A percentile compares a stretch with the other conserved stretches of the same genome.
These are phyloP conservation scores for Siderastrea radians DNA, from an alignment of 92 coral and sea anemone species.

Conservation along the genomic window DNA sequence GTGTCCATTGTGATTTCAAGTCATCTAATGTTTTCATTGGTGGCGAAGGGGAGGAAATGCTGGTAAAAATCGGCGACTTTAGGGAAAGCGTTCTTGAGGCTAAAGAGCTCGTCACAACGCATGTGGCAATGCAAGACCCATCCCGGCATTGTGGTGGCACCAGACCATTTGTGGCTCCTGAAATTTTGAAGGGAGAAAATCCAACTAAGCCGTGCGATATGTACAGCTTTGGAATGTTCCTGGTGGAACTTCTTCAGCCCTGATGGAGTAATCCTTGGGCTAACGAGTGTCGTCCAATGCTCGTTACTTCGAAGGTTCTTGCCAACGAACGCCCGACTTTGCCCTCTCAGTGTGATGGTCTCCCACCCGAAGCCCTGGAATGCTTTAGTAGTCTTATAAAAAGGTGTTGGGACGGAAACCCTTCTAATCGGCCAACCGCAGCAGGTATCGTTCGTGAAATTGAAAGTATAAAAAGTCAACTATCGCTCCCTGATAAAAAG, in stretches of 20 bases:
- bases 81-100: constrained; percentile 36
- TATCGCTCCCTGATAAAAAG: background rate
- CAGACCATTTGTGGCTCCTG: constrained; percentile 59
- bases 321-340: constrained; percentile 35
- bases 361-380: background rate
- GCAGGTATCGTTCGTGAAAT: constrained; percentile 18
- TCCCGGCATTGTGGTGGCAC: constrained; percentile 25
- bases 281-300: constrained; percentile 21
- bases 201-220: constrained; percentile 38
- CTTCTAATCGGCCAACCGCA: constrained; percentile 12
- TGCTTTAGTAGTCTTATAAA: constrained; percentile 1
- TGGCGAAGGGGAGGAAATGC: constrained; percentile 24
- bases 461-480: background rate
- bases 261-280: constrained; percentile 50
- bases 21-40: constrained; percentile 48
- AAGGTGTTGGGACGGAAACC: constrained; percentile 22
- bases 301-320: constrained; percentile 21
- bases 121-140: constrained; percentile 27
- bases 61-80: constrained; percentile 60
- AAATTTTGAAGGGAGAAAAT: constrained; percentile 35
- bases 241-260: constrained; percentile 42
- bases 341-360: background rate
- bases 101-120: constrained; percentile 18
- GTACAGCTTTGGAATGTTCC: constrained; percentile 53
- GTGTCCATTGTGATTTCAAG: constrained; percentile 56